phyloP scores from a whole-genome alignment of 2,888 invertebrate species.

The Lasius fuliginosus region DNA sequence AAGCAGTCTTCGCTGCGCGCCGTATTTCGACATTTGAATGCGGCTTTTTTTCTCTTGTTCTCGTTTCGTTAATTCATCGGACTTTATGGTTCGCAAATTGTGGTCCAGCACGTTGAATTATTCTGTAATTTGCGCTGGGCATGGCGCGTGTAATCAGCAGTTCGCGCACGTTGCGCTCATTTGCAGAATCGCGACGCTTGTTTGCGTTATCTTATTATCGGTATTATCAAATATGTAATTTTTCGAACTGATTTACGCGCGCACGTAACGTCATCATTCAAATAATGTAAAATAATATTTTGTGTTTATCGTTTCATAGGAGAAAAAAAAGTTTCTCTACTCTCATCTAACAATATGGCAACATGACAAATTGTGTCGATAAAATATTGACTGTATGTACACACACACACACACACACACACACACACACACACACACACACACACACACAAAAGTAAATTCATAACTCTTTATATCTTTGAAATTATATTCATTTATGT shows the following conservation, averaged over 20 bases:
- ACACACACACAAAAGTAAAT: slow-evolving; percentile 3
- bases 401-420: not conserved
- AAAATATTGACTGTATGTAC: slow-evolving; percentile 16
- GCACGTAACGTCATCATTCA: slow-evolving; percentile 26
- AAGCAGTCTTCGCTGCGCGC: not conserved
- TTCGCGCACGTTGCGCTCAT: slow-evolving; percentile 32
- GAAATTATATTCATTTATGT: slow-evolving; percentile 15
- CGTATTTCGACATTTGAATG: slow-evolving; percentile 7
- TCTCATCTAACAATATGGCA: not conserved
- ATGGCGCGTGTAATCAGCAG: slow-evolving; percentile 31
- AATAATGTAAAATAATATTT: slow-evolving; percentile 37
- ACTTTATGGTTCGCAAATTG: slow-evolving; percentile 42
- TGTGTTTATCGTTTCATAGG: slow-evolving; percentile 4
- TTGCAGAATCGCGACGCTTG: slow-evolving; percentile 45
- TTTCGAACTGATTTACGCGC: slow-evolving; percentile 35
- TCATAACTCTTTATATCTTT: not conserved
- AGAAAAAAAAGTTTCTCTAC: slow-evolving; percentile 25
- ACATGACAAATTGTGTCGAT: slow-evolving; percentile 24
- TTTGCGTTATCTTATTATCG: slow-evolving; percentile 50
- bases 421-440: not conserved
- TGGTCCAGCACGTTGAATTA: slow-evolving; percentile 38
- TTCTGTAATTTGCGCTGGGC: slow-evolving; percentile 40
- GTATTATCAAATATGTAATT: slow-evolving; percentile 48
- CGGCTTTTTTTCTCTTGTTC: not conserved
- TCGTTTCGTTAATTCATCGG: not conserved